A percentile compares a stretch with the other conserved stretches of the same genome.
These are phyloP conservation scores for Invenusta paracnida DNA, from an alignment of 2,888 invertebrate species.

Conservation along the genomic window DNA sequence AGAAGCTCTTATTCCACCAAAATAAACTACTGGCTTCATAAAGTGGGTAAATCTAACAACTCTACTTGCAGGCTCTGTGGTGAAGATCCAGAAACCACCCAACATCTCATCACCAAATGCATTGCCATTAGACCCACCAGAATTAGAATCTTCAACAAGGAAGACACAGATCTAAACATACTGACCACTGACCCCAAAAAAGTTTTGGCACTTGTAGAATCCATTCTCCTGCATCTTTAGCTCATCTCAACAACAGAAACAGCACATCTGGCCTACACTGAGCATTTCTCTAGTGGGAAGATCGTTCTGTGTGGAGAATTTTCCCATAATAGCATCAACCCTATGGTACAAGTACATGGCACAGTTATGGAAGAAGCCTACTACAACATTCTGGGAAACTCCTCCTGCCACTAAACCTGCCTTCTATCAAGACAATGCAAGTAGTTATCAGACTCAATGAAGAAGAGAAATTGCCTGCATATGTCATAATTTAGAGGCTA, in stretches of 20 bases:
- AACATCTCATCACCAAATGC: constrained; percentile 1
- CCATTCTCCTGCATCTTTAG: neutral
- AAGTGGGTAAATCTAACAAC: neutral
- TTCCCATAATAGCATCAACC: too few species aligned
- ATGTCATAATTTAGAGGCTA: too few species aligned
- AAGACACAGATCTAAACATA: neutral
- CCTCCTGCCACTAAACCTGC: too few species aligned
- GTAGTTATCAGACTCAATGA: too few species aligned
- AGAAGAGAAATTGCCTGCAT: too few species aligned
- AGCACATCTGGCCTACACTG: too few species aligned
- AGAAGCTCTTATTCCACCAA: neutral
- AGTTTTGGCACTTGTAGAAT: neutral
- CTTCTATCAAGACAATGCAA: too few species aligned
- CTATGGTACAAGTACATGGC: too few species aligned
- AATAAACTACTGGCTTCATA: neutral
- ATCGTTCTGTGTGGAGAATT: too few species aligned
- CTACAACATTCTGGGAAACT: too few species aligned
- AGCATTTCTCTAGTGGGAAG: too few species aligned
- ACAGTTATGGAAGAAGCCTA: too few species aligned
- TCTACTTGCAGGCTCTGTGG: neutral
- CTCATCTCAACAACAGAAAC: constrained; percentile 1
- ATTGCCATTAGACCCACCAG: neutral
- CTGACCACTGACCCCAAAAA: neutral
- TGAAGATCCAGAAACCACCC: neutral
- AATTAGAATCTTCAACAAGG: neutral